Conservation (phyloP, 2,888 invertebrate species). For the Oscheius myriophilus region DNA sequence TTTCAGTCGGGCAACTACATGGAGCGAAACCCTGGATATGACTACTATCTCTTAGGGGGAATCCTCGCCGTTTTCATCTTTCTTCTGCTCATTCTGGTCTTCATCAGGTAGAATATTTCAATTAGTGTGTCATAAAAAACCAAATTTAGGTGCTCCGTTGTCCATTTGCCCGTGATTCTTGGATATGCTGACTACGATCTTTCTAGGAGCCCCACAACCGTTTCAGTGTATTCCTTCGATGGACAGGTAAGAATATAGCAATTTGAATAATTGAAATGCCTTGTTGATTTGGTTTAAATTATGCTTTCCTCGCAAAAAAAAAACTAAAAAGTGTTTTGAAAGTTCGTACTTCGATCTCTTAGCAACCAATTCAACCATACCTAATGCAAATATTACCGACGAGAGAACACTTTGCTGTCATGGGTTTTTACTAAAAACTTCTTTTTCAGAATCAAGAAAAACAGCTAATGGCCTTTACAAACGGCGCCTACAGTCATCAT, state of each 20-base stretch:
- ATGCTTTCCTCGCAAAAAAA: no score
- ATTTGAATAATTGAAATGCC: no score
- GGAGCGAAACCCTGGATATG: conserved; percentile 20
- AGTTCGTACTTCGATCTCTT: no score
- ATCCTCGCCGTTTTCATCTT: conserved; percentile 18
- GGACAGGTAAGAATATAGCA: conserved; percentile 13
- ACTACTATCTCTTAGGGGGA: conserved; percentile 17
- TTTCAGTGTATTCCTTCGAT: conserved; percentile 22
- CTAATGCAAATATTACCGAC: no score
- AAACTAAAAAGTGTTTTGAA: no score
- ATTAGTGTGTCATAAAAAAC: neutral
- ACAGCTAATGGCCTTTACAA: conserved; percentile 19
- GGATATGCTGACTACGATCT: conserved; percentile 11
- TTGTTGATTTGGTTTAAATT: no score
- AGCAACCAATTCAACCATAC: no score
- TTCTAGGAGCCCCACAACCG: conserved; percentile 16
- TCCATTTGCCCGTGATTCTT: conserved; percentile 15
- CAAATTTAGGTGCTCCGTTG: conserved; percentile 16
- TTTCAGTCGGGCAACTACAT: conserved; percentile 24
- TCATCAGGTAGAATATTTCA: conserved; percentile 13
- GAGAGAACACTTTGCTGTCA: no score
- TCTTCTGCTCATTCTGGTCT: conserved; percentile 11
- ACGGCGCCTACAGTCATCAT: conserved; percentile 20
- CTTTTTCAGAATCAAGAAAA: conserved; percentile 17
- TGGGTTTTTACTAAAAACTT: neutral